Evolutionary conservation across 1,140 invertebrate genomes (phyloP).

Genomic region (Varroa destructor): DNA sequence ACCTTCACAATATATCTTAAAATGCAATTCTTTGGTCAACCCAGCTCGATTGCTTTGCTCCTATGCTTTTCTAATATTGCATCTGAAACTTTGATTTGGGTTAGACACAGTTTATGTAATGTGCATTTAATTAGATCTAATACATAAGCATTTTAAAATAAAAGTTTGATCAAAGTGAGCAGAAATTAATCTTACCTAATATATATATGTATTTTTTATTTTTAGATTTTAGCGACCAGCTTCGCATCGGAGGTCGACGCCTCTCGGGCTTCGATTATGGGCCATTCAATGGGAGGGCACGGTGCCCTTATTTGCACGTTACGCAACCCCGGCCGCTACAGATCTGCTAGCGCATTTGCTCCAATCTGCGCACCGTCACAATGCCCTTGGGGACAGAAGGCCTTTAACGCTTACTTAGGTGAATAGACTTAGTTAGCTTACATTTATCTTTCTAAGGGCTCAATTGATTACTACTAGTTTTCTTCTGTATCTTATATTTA

Average conservation of each 20-base stretch:
- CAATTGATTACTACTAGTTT: neutral
- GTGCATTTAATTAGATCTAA: too few relatives aligned
- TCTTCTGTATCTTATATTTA: neutral
- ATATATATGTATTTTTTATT: neutral
- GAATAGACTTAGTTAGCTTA: slow-evolving; percentile 30
- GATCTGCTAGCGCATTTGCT: slow-evolving; percentile 86
- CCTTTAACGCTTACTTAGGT: slow-evolving; percentile 75
- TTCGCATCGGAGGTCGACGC: slow-evolving; percentile 31
- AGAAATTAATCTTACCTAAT: slow-evolving; percentile 38
- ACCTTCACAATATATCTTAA: too few relatives aligned
- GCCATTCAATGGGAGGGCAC: slow-evolving; percentile 82
- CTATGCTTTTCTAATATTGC: neutral
- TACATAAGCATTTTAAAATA: too few relatives aligned
- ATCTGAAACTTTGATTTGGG: too few relatives aligned
- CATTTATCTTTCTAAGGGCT: slow-evolving; percentile 19
- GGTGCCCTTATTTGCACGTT: slow-evolving; percentile 81
- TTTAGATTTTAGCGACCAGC: slow-evolving; percentile 32
- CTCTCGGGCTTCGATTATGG: slow-evolving; percentile 31
- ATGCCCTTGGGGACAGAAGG: slow-evolving; percentile 75
- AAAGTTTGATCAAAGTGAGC: too few relatives aligned
- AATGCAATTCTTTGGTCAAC: too few relatives aligned
- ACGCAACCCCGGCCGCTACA: slow-evolving; percentile 78
- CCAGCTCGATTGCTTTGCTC: too few relatives aligned
- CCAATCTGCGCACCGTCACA: slow-evolving; percentile 79
- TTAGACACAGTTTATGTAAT: too few relatives aligned